Conservation (phyloP, 2,113 vertebrate species). For the Urocolius indicus region DNA sequence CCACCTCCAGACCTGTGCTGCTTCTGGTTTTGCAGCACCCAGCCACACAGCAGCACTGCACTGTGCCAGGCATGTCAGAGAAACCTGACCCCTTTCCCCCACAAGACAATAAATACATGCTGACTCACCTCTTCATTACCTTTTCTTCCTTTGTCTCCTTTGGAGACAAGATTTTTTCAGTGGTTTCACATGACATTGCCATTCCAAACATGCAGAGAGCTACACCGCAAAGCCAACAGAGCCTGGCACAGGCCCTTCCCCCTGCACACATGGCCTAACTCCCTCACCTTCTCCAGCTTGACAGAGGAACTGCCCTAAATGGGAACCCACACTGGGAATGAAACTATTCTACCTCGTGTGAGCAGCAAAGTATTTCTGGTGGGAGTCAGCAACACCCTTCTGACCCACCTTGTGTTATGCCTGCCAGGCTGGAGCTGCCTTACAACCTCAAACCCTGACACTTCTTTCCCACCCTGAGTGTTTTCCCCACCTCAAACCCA, state of each 20-base stretch:
- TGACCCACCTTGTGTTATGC: neutral
- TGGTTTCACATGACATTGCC: neutral
- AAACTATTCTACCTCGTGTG: neutral
- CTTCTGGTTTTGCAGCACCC: neutral
- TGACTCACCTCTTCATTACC: neutral
- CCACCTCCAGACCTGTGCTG: neutral
- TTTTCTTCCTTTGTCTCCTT: neutral
- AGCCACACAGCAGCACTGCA: neutral
- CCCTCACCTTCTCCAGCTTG: neutral
- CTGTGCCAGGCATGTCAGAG: neutral
- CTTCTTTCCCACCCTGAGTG: fast-evolving
- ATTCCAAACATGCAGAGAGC: neutral
- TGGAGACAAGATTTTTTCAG: neutral
- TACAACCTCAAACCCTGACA: neutral
- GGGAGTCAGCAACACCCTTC: neutral
- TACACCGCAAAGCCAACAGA: neutral
- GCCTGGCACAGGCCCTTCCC: neutral
- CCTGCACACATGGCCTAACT: neutral
- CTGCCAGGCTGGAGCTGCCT: neutral
- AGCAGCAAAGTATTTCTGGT: neutral
- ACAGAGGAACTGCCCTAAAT: neutral
- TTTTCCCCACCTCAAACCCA: neutral
- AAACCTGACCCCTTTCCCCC: neutral
- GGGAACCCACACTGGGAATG: neutral
- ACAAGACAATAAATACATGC: neutral